A percentile compares a stretch with the other conserved stretches of the same genome.
Conservation (phyloP, 1,140 invertebrate species). For the Sitobion miscanthi region DNA sequence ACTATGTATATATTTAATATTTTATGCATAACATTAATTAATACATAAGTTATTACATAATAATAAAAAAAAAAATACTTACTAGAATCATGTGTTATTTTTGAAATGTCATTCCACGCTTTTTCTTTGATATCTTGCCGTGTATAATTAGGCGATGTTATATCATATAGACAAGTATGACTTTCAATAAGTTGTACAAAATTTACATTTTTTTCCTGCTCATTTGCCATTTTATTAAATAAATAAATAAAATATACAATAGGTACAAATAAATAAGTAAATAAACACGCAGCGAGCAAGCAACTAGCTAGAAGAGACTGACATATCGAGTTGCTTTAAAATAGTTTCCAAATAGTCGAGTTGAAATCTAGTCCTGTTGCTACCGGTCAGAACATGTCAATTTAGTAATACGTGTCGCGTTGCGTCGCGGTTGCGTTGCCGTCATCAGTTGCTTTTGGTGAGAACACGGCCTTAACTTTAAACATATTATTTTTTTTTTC, state of each 20-base stretch:
- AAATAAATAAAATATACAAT: no score
- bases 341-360: conserved; percentile 5
- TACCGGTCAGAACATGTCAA: conserved; percentile 11
- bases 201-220: not conserved
- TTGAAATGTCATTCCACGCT: not conserved
- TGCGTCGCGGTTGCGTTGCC: not conserved
- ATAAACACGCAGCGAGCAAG: no score
- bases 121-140: not conserved
- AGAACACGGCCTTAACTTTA: not conserved
- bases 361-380: not conserved
- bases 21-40: not conserved
- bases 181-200: not conserved
- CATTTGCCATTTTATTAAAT: not conserved
- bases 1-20: not conserved
- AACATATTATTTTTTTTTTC: no score
- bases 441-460: conserved; percentile 1
- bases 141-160: not conserved
- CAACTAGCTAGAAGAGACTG: not conserved
- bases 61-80: not conserved
- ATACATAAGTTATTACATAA: not conserved
- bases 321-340: conserved; percentile 6
- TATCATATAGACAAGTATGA: not conserved
- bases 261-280: not conserved
- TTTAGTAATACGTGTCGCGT: not conserved
- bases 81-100: not conserved